Conservation (phyloP, 2,113 vertebrate genomes). For the Stigmatopora nigra region DNA sequence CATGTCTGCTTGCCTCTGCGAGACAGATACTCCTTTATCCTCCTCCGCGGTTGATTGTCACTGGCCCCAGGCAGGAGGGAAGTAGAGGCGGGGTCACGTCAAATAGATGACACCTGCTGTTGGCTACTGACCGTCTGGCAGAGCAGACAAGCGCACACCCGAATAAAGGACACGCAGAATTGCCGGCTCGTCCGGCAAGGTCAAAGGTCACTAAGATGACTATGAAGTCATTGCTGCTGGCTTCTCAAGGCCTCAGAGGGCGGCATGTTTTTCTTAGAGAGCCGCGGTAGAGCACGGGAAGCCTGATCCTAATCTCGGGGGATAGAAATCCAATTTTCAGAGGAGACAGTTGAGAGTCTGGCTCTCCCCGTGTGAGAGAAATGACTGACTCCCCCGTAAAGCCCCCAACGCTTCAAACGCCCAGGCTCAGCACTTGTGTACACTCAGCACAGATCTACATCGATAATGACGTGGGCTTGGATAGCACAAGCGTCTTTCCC, state of each 20-base stretch:
- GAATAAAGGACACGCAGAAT: slow-evolving; percentile 38
- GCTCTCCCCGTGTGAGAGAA: slow-evolving; percentile 50
- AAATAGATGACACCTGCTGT: slow-evolving; percentile 55
- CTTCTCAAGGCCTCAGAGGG: slow-evolving; percentile 32
- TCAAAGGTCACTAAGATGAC: slow-evolving; percentile 44
- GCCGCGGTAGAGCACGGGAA: slow-evolving; percentile 42
- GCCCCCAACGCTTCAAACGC: slow-evolving; percentile 49
- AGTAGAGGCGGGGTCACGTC: slow-evolving; percentile 24
- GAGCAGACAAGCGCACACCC: slow-evolving; percentile 37
- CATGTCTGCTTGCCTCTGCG: slow-evolving; percentile 27
- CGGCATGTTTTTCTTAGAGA: slow-evolving; percentile 58
- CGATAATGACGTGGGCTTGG: slow-evolving; percentile 42
- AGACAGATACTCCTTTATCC: slow-evolving; percentile 56
- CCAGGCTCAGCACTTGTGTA: slow-evolving; percentile 13
- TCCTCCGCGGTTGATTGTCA: slow-evolving; percentile 29
- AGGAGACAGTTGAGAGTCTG: slow-evolving; percentile 67
- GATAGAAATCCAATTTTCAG: slow-evolving; percentile 68
- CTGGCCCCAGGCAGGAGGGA: slow-evolving; percentile 22
- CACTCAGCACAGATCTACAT: slow-evolving; percentile 42
- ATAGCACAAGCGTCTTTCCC: slow-evolving; percentile 18
- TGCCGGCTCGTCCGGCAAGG: slow-evolving; percentile 32
- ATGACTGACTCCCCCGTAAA: slow-evolving; percentile 54
- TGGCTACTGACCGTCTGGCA: slow-evolving; percentile 29
- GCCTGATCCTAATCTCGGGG: slow-evolving; percentile 63
- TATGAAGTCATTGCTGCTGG: slow-evolving; percentile 22